Percentiles rank a stretch among this genome's conserved stretches.
Evolutionary conservation across 2,888 invertebrate genomes (phyloP).

Genomic region (Troides oblongomaculatus): DNA sequence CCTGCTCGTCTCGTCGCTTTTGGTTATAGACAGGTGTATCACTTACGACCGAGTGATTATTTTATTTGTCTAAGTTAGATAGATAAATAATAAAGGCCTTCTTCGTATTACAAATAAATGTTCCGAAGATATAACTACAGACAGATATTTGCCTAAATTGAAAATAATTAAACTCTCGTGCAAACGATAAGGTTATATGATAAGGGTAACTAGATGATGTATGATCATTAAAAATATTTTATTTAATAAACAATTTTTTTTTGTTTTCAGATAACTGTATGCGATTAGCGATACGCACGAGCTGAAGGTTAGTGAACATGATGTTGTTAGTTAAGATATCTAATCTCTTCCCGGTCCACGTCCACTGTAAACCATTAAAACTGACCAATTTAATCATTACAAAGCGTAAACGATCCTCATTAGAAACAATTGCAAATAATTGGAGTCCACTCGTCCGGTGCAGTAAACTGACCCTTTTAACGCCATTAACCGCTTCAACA

Average conservation of each 20-base stretch:
- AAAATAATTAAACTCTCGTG: too few species aligned
- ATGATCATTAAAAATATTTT: neutral
- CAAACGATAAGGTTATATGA: too few species aligned
- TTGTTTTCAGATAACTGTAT: constrained; percentile 44
- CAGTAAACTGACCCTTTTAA: constrained; percentile 15
- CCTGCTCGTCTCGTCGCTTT: too few species aligned
- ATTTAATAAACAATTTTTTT: constrained; percentile 8
- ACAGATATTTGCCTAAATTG: too few species aligned
- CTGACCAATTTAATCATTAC: constrained; percentile 21
- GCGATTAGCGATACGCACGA: constrained; percentile 35
- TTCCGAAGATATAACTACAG: too few species aligned
- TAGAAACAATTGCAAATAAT: constrained; percentile 24
- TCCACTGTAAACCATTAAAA: constrained; percentile 29
- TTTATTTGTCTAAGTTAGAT: too few species aligned
- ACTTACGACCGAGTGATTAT: too few species aligned
- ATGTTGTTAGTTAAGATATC: constrained; percentile 24
- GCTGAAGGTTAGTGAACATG: constrained; percentile 53
- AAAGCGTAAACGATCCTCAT: constrained; percentile 24
- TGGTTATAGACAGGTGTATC: too few species aligned
- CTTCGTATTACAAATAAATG: too few species aligned
- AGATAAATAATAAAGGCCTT: too few species aligned
- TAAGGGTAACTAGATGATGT: too few species aligned
- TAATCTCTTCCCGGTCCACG: constrained; percentile 27
- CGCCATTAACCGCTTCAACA: constrained; percentile 11
- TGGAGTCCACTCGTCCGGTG: constrained; percentile 20